A percentile compares a stretch with the other conserved stretches of the same genome.
phyloP scores from a whole-genome alignment of 2,113 vertebrate species.

The Syrrhaptes paradoxus region DNA sequence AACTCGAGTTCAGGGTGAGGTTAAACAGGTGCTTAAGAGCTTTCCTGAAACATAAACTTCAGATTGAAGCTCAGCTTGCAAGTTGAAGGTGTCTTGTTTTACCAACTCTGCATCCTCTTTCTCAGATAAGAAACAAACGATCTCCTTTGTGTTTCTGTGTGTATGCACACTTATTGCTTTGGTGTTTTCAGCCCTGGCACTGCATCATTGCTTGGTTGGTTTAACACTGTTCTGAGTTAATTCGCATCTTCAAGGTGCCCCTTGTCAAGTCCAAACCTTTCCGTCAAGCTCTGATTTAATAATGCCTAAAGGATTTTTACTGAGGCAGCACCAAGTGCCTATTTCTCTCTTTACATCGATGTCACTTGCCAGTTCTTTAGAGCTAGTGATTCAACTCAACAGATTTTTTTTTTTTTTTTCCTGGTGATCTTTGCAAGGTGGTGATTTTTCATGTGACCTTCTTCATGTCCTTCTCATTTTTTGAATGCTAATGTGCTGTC shows the following conservation, averaged over 20 bases:
- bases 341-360: background rate
- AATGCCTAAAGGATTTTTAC: background rate
- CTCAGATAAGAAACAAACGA: no score
- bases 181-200: background rate
- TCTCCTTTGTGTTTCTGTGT: background rate
- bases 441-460: background rate
- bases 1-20: background rate
- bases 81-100: background rate
- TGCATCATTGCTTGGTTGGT: background rate
- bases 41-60: background rate
- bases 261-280: background rate
- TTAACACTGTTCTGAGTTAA: background rate
- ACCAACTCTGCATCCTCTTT: background rate
- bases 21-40: background rate
- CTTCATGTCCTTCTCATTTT: background rate
- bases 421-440: background rate
- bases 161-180: background rate
- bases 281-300: constrained; percentile 21
- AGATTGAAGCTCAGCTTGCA: background rate
- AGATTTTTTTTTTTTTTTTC: background rate
- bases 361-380: background rate
- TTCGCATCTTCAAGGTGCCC: background rate
- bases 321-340: constrained; percentile 6
- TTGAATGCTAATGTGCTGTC: background rate
- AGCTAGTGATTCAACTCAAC: background rate